Conservation (phyloP, 2,113 vertebrate species). For the Martes martes region DNA sequence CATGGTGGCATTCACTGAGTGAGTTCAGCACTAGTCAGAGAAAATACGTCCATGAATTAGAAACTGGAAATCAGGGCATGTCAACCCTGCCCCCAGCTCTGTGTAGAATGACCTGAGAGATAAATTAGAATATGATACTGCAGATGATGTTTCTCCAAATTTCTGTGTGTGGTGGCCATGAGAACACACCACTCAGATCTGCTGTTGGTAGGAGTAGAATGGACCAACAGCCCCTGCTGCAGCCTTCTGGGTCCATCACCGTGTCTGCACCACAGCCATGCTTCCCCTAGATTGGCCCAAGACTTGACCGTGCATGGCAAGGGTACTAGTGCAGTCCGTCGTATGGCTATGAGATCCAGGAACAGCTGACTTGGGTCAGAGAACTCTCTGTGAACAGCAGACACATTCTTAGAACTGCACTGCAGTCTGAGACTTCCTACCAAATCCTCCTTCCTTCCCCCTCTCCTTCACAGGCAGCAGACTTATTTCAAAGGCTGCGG, state of each 20-base stretch:
- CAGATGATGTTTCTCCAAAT: background rate
- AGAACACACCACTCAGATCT: background rate
- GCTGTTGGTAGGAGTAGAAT: background rate
- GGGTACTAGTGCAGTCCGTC: too few relatives aligned
- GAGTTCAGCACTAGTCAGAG: background rate
- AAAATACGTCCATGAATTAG: background rate
- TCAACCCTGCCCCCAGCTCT: background rate
- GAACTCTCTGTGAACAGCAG: background rate
- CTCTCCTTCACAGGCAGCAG: background rate
- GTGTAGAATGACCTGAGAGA: background rate
- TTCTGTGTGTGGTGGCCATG: background rate
- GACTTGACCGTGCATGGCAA: background rate
- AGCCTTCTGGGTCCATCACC: background rate
- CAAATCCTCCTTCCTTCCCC: background rate
- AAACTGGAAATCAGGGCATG: background rate
- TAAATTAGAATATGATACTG: background rate
- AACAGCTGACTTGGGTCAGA: background rate
- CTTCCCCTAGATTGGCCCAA: background rate
- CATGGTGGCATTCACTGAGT: background rate
- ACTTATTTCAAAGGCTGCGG: background rate
- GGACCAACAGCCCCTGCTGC: background rate
- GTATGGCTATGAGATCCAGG: background rate
- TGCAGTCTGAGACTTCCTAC: background rate
- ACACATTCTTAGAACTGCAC: background rate
- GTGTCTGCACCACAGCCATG: background rate